A percentile compares a stretch with the other conserved stretches of the same genome.
Conservation (phyloP, 2,113 vertebrate genomes). For the Tachuris rubrigastra region DNA sequence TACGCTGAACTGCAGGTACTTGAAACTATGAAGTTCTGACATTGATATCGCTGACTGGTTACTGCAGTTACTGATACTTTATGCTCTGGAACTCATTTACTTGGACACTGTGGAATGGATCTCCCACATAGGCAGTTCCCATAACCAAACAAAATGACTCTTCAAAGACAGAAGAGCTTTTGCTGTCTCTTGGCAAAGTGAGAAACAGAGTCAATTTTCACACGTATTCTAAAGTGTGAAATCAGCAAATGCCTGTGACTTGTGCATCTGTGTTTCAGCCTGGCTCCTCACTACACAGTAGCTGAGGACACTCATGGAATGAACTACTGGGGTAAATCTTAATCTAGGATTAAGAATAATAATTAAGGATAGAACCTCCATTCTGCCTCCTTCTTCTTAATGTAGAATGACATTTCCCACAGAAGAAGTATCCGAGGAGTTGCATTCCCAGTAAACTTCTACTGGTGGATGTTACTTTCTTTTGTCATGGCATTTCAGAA, state of each 20-base stretch:
- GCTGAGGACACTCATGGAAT: not conserved
- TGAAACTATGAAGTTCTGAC: not conserved
- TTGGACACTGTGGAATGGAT: not conserved
- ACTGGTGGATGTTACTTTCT: not conserved
- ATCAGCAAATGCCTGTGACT: not conserved
- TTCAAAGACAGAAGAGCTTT: not conserved
- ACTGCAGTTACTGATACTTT: not conserved
- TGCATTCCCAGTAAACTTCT: not conserved
- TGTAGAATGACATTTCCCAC: not conserved
- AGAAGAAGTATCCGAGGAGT: not conserved
- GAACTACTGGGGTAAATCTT: not conserved
- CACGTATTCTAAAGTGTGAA: not conserved
- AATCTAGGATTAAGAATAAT: not conserved
- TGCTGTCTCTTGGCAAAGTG: not conserved
- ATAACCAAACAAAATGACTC: not conserved
- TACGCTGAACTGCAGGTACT: not conserved
- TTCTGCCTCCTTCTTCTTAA: not conserved
- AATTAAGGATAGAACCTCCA: not conserved
- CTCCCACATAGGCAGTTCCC: not conserved
- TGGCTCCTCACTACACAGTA: rapidly evolving
- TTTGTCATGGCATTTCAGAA: not conserved
- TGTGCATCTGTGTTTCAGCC: not conserved
- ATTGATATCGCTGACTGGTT: not conserved
- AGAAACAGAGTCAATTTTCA: not conserved
- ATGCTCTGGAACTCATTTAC: not conserved